phyloP scores from a whole-genome alignment of 2,888 invertebrate genomes.

The Conistra vaccinii region DNA sequence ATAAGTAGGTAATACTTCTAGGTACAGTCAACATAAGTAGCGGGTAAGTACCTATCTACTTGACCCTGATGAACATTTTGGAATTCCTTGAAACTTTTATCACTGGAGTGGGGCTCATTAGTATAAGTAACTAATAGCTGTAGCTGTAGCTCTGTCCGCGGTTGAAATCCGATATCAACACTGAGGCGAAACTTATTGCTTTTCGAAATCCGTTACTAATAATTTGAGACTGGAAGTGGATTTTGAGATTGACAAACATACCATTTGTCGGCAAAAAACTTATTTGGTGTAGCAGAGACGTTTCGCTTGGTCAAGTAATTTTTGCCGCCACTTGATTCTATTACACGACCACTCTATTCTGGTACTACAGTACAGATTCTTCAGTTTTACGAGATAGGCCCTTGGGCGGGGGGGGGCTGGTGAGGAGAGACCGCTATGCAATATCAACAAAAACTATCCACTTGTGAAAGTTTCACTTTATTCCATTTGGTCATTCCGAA shows the following conservation, averaged over 20 bases:
- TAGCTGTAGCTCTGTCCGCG: not conserved
- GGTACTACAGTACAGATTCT: not conserved
- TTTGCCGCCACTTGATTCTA: not conserved
- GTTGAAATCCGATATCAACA: slow-evolving; percentile 7
- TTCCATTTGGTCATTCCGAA: slow-evolving; percentile 19
- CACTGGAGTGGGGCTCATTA: slow-evolving; percentile 9
- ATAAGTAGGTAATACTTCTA: not conserved
- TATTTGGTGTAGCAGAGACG: not conserved
- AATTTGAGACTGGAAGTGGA: not conserved
- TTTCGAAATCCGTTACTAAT: not conserved
- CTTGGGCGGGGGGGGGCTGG: no score
- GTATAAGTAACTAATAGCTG: not conserved
- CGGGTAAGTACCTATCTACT: not conserved
- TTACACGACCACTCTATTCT: not conserved
- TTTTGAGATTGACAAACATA: not conserved
- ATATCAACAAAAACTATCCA: slow-evolving; percentile 7
- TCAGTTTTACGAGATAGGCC: slow-evolving; percentile 8
- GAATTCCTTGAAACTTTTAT: slow-evolving; percentile 5
- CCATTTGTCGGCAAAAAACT: not conserved
- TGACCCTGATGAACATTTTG: slow-evolving; percentile 2
- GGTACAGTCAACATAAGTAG: not conserved
- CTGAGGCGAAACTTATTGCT: not conserved
- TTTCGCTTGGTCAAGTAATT: not conserved
- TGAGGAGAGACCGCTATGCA: not conserved
- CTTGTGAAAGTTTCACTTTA: slow-evolving; percentile 18